Conservation (phyloP, 2,888 invertebrate genomes). For the Morinoia aosen region DNA sequence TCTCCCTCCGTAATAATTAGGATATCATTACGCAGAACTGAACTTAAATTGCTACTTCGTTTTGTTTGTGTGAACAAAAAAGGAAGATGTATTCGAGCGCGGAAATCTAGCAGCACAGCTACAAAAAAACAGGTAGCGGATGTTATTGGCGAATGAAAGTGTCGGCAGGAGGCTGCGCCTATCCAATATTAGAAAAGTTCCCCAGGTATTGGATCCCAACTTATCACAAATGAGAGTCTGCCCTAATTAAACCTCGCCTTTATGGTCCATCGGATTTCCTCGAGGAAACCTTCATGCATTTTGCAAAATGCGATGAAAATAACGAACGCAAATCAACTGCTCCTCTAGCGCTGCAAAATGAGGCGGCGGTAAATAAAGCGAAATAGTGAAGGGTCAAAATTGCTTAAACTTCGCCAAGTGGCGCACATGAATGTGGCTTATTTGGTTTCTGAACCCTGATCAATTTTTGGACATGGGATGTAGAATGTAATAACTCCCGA, state of each 20-base stretch:
- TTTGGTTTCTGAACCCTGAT: neutral
- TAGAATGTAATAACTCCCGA: too few species aligned
- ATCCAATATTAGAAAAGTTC: slow-evolving; percentile 43
- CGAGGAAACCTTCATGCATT: neutral
- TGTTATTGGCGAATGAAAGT: slow-evolving; percentile 38
- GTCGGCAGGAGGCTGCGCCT: neutral
- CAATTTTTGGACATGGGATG: neutral
- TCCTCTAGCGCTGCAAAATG: neutral
- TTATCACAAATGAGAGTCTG: slow-evolving; percentile 38
- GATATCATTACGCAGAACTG: neutral
- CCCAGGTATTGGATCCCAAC: slow-evolving; percentile 29
- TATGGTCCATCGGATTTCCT: neutral
- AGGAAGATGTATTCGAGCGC: neutral
- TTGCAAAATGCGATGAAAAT: neutral
- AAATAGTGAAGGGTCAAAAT: neutral
- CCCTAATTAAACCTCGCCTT: slow-evolving; percentile 24
- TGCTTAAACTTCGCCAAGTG: neutral
- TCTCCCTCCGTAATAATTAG: neutral
- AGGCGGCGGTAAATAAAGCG: neutral
- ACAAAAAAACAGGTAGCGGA: neutral
- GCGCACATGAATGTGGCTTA: neutral
- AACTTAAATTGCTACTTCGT: neutral
- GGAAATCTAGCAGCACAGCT: neutral
- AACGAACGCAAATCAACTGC: neutral
- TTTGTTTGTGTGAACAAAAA: neutral